Evolutionary conservation across 2,888 invertebrate species (phyloP).

Genomic region (Metacarcinus magister): DNA sequence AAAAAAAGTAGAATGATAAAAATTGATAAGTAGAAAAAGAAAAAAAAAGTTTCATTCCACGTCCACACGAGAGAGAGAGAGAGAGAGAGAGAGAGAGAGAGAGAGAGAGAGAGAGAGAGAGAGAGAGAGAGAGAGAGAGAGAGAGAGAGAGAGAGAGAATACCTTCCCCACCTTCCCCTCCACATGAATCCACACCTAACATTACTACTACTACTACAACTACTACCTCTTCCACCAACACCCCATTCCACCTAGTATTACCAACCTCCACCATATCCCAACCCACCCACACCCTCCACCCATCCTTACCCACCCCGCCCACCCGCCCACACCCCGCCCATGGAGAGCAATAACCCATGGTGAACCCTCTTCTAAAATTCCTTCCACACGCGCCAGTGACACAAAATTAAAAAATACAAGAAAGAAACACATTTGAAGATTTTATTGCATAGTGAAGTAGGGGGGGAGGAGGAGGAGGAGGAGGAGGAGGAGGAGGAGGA

Average conservation of each 20-base stretch:
- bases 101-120: too few species aligned
- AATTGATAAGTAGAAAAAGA: too few species aligned
- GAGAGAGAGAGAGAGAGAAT: too few species aligned
- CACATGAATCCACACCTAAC: not conserved
- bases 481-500: slow-evolving; percentile 41
- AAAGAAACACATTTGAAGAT: slow-evolving; percentile 70
- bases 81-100: too few species aligned
- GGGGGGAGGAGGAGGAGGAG: slow-evolving; percentile 14
- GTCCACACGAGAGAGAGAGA: too few species aligned
- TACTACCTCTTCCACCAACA: not conserved
- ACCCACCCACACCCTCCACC: not conserved
- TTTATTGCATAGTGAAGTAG: slow-evolving; percentile 76
- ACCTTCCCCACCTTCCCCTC: not conserved
- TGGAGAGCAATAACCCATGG: slow-evolving; percentile 62
- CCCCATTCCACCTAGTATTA: not conserved
- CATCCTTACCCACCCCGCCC: not conserved
- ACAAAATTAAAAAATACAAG: slow-evolving; percentile 71
- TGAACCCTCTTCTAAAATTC: slow-evolving; percentile 55
- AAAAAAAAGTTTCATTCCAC: too few species aligned
- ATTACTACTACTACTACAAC: not conserved
- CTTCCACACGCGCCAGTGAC: slow-evolving; percentile 61
- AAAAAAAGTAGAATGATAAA: too few species aligned
- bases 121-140: too few species aligned
- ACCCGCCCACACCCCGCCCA: not conserved
- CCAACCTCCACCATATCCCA: not conserved